Conservation (phyloP, 1,140 invertebrate species). For the Chionoecetes opilio region DNA sequence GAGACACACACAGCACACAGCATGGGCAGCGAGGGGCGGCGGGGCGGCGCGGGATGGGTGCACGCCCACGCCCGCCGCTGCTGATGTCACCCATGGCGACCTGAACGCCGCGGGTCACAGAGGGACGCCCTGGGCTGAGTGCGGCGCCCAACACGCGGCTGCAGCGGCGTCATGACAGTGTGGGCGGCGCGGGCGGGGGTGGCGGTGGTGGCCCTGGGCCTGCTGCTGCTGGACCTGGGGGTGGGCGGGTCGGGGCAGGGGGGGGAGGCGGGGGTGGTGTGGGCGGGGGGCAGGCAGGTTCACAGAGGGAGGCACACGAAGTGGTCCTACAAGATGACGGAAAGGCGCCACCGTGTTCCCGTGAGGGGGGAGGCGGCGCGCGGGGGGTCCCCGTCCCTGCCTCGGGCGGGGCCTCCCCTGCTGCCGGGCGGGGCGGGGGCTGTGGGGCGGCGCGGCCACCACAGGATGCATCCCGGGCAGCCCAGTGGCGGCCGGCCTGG, state of each 20-base stretch:
- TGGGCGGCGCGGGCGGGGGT: slow-evolving; percentile 4
- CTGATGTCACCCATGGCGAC: too few species aligned
- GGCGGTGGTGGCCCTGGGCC: not conserved
- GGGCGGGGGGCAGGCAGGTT: slow-evolving; percentile 18
- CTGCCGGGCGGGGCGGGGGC: not conserved
- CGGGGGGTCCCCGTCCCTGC: not conserved
- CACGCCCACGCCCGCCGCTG: too few species aligned
- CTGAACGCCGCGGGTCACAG: too few species aligned
- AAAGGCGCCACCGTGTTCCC: slow-evolving; percentile 17
- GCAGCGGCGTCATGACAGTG: slow-evolving; percentile 6
- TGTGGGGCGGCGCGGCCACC: not conserved
- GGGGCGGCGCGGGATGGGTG: not conserved
- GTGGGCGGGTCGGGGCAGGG: not conserved
- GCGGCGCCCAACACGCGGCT: not conserved
- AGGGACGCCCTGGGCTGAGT: not conserved
- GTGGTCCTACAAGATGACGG: slow-evolving; percentile 62
- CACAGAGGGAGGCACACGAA: slow-evolving; percentile 56
- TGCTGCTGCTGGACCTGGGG: slow-evolving; percentile 46
- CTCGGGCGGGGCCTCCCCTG: not conserved
- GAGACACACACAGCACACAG: not conserved
- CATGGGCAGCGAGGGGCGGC: not conserved
- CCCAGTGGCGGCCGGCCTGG: not conserved
- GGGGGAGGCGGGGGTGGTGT: not conserved
- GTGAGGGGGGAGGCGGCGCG: not conserved
- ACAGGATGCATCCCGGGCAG: not conserved